These are phyloP conservation scores for Coluber constrictor DNA, from an alignment of 2,797 vertebrate species.

Conservation along the genomic window DNA sequence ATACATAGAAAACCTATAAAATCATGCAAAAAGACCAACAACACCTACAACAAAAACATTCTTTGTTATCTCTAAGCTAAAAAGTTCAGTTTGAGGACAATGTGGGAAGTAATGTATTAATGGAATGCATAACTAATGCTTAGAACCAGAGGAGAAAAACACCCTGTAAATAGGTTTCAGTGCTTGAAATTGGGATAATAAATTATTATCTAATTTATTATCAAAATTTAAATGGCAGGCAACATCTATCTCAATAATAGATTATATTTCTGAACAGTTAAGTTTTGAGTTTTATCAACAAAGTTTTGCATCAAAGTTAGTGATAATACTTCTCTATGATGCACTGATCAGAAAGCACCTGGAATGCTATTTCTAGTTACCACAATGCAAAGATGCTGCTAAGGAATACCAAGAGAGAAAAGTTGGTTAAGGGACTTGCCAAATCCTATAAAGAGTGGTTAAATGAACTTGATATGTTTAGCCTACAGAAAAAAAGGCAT, in stretches of 20 bases:
- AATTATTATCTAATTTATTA: not conserved
- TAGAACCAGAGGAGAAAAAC: not conserved
- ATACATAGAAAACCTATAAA: conserved; percentile 13
- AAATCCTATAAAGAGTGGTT: not conserved
- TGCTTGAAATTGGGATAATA: not conserved
- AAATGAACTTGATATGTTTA: not conserved
- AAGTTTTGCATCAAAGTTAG: not conserved
- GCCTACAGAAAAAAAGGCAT: not conserved
- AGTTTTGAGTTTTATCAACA: not conserved
- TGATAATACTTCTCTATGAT: not conserved
- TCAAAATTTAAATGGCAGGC: not conserved
- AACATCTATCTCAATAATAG: not conserved
- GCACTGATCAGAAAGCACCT: not conserved
- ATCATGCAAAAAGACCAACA: not conserved
- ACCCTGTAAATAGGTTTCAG: not conserved
- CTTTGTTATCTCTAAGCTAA: conserved; percentile 8
- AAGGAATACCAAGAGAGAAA: not conserved
- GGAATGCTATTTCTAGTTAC: not conserved
- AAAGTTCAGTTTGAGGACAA: not conserved
- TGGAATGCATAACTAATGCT: not conserved
- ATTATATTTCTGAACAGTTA: not conserved
- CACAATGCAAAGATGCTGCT: not conserved
- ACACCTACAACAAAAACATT: not conserved
- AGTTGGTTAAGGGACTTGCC: not conserved
- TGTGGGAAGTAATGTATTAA: not conserved